These are phyloP conservation scores for Phataginus tricuspis DNA, from an alignment of 2,797 vertebrate species.

Conservation along the genomic window DNA sequence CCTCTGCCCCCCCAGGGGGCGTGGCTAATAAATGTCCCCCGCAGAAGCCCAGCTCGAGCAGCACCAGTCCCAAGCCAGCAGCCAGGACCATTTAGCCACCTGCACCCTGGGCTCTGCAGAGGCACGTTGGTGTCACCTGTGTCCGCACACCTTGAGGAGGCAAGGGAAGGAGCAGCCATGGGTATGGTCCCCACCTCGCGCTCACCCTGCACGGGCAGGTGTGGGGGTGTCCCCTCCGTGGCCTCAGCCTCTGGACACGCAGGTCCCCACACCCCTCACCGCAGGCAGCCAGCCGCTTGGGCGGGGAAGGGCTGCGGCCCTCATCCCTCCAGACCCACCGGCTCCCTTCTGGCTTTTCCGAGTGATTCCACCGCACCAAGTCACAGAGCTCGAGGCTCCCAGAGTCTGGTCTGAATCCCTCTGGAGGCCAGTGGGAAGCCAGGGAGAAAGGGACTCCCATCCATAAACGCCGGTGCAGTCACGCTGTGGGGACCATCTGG, in stretches of 20 bases:
- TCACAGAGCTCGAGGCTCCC: not conserved
- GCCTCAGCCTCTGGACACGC: fast-evolving
- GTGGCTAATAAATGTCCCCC: not conserved
- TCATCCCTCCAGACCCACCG: not conserved
- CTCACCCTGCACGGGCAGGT: fast-evolving
- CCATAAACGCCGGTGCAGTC: not conserved
- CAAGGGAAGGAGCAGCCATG: not conserved
- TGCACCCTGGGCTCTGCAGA: too few species aligned
- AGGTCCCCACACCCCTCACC: not conserved
- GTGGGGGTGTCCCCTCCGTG: not conserved
- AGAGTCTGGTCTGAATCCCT: not conserved
- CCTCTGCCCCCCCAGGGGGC: not conserved
- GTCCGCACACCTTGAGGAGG: fast-evolving
- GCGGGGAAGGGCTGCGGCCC: fast-evolving
- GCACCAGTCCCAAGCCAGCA: not conserved
- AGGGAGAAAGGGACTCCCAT: not conserved
- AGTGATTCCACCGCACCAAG: not conserved
- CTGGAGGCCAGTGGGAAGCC: not conserved
- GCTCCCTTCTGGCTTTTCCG: not conserved
- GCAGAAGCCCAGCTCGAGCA: not conserved
- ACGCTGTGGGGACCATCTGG: not conserved
- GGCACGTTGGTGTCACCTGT: fast-evolving
- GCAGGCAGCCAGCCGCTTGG: not conserved
- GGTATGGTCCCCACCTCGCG: fast-evolving
- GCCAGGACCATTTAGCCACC: not conserved